Conservation (phyloP, 2,888 invertebrate genomes). For the Eupithecia pulchellata region DNA sequence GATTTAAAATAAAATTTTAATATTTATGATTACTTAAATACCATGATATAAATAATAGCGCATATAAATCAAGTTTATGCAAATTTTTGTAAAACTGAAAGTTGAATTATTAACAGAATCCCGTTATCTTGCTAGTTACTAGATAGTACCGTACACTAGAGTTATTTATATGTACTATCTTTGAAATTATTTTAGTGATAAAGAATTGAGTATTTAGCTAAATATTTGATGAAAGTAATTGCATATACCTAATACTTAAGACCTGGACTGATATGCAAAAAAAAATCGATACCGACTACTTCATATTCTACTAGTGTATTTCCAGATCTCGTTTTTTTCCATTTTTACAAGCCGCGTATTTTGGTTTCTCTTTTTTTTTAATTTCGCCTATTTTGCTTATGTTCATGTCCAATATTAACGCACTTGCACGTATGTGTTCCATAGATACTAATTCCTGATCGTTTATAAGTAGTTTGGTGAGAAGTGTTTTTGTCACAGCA, state of each 20-base stretch:
- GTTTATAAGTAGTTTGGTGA: not conserved
- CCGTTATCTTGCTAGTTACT: not conserved
- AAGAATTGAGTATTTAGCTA: not conserved
- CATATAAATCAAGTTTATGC: not conserved
- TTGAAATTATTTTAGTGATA: not conserved
- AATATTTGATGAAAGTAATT: not conserved
- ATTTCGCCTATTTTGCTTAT: not conserved
- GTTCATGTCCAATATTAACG: not conserved
- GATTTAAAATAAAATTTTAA: not conserved
- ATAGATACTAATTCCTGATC: not conserved
- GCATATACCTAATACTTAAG: not conserved
- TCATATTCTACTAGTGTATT: not conserved
- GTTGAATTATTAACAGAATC: not conserved
- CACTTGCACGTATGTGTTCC: not conserved
- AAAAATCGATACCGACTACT: not conserved
- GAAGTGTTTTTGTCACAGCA: not conserved
- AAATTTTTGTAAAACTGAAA: not conserved
- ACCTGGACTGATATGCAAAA: not conserved
- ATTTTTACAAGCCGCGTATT: not conserved
- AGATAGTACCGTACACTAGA: not conserved
- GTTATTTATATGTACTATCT: not conserved
- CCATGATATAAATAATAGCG: not conserved
- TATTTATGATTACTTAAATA: not conserved
- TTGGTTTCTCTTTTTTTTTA: not conserved
- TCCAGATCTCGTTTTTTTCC: not conserved